A percentile compares a stretch with the other conserved stretches of the same genome.
Conservation (phyloP, 2,797 vertebrate genomes). For the Propithecus perrieri region DNA sequence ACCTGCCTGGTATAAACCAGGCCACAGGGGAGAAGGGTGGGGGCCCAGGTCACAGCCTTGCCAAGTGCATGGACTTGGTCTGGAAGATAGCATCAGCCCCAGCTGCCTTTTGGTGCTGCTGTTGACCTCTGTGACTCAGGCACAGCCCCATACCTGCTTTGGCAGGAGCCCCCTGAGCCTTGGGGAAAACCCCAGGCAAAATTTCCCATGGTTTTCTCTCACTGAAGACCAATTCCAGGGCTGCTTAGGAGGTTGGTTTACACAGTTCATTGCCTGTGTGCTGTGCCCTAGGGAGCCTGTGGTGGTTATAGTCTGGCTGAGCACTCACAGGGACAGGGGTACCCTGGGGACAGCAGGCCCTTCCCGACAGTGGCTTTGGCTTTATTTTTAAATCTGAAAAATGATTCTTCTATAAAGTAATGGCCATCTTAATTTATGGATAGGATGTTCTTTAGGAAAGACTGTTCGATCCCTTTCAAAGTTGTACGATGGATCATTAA, state of each 20-base stretch:
- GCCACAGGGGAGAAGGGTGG: neutral
- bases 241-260: neutral
- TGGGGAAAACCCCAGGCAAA: neutral
- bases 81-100: neutral
- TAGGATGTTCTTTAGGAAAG: neutral
- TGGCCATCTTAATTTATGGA: neutral
- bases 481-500: neutral
- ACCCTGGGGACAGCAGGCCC: neutral
- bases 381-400: neutral
- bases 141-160: neutral
- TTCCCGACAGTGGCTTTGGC: neutral
- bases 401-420: neutral
- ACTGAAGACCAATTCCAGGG: neutral
- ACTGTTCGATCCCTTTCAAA: neutral
- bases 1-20: neutral
- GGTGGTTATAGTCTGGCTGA: neutral
- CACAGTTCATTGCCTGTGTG: accelerated
- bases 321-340: accelerated
- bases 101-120: neutral
- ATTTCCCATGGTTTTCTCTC: neutral
- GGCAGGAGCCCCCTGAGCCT: neutral
- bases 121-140: neutral
- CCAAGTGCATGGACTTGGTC: neutral
- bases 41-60: neutral
- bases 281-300: neutral